Evolutionary conservation across 1,140 invertebrate genomes (phyloP), one percentile per base, ranked within the genome.

Genomic region (Magallana ariakensis): DNA sequence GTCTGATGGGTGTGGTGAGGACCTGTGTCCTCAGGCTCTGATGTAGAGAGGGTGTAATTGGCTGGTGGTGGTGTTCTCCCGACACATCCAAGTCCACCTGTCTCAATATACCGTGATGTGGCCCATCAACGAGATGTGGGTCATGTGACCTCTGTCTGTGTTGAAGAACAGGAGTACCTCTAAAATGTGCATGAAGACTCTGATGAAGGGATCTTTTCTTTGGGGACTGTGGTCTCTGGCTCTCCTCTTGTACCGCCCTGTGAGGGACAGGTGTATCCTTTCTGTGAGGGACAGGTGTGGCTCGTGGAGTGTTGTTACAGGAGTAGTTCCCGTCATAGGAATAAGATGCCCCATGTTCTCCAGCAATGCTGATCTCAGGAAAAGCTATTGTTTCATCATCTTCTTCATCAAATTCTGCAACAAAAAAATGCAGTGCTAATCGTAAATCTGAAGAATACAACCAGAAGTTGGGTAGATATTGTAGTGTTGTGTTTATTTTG

Each of bases 211-310:
- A 75, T 75, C 22, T 75, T 75, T 75, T 75, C 0, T 26, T 22
- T 5, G 66, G 33, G 22, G 22, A 75, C 22, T 3, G 19, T 0
- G 22, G 22, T 75, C 22, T 75, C 33, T 75, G 19, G 58, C 19
- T 15, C 4, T 62, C 58, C 1, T 62, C 58, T 62, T 0, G 58
- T 19, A 26, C 66, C 13, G 22, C 0, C n/a, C n/a, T n/a, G n/a
- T n/a, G n/a, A n/a, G 5, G 33, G 33, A 46, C 33, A 5, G 33
- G 33, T 2, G 33, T 46, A 46, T 46, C 33, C 33, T 46, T 46
- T 46, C 33, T 1, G 10, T 46, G 66, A 60, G 88, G 85, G 33
- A 75, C 80, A 19, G 88, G 88, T 66, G 88, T 86, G 16, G 60
- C 85, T 46, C 88, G 13, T 11, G 70, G 88, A 3, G 87, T 84